These are phyloP conservation scores for Phrynosoma platyrhinos DNA, from an alignment of 2,113 vertebrate genomes.

Conservation along the genomic window DNA sequence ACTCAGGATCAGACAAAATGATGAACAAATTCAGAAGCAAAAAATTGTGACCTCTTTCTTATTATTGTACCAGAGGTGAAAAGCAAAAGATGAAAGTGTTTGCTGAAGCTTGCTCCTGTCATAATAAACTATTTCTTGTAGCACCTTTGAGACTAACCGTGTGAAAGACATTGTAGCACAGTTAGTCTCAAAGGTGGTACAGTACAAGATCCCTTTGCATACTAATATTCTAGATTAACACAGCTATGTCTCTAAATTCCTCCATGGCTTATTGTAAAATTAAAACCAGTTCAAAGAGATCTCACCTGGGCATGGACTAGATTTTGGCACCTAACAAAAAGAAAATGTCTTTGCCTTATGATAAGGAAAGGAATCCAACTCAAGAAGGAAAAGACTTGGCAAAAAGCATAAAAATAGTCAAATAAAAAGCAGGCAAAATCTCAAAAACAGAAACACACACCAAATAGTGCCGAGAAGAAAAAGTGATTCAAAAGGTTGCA, in stretches of 20 bases:
- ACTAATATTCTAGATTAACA: too few species aligned
- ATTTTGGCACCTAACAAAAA: background rate
- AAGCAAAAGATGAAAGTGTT: background rate
- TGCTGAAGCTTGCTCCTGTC: too few species aligned
- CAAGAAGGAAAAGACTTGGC: background rate
- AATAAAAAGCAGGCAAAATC: background rate
- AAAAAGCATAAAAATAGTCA: background rate
- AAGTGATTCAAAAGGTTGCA: background rate
- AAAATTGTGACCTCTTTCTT: background rate
- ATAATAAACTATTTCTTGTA: background rate
- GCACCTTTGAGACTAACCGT: too few species aligned
- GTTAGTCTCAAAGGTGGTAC: too few species aligned
- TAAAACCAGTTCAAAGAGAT: too few species aligned
- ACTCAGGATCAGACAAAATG: background rate
- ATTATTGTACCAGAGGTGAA: background rate
- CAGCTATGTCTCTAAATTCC: too few species aligned
- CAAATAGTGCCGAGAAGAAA: background rate
- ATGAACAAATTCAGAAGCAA: background rate
- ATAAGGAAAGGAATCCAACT: background rate
- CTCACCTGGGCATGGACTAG: too few species aligned
- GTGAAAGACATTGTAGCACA: too few species aligned
- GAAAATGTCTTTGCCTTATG: background rate
- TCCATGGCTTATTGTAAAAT: too few species aligned
- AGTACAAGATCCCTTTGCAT: too few species aligned
- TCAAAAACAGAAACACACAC: too few species aligned